phyloP scores from a whole-genome alignment of 2,888 invertebrate genomes.

The Argyresthia albistria region DNA sequence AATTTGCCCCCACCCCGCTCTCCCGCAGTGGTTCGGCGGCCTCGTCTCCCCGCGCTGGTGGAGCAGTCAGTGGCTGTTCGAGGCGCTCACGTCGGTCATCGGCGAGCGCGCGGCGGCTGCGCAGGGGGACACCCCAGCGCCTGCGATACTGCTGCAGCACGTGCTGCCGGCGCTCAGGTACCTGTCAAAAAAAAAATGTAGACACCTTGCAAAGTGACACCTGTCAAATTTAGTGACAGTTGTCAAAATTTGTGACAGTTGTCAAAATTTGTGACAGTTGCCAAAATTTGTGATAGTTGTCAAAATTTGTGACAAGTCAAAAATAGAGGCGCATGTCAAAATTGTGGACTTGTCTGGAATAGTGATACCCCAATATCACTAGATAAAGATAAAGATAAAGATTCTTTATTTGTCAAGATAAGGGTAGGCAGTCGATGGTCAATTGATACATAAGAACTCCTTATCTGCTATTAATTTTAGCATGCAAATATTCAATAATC shows the following conservation, averaged over 20 bases:
- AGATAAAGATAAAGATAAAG: too few species aligned
- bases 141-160: constrained; percentile 51
- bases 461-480: too few species aligned
- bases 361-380: too few species aligned
- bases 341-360: too few species aligned
- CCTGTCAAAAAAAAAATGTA: constrained; percentile 4
- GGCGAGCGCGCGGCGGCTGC: constrained; percentile 76
- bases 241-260: background rate
- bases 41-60: constrained; percentile 96
- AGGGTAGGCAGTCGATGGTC: too few species aligned
- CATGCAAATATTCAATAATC: too few species aligned
- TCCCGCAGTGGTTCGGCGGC: constrained; percentile 39
- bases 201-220: background rate
- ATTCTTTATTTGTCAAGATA: too few species aligned
- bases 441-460: too few species aligned
- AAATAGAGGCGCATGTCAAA: too few species aligned
- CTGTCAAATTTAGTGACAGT: background rate
- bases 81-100: constrained; percentile 88
- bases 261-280: background rate
- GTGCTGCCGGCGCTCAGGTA: constrained; percentile 58
- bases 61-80: constrained; percentile 93
- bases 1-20: too few species aligned
- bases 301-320: too few species aligned
- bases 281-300: too few species aligned
- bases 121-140: constrained; percentile 32